phyloP scores from a whole-genome alignment of 2,113 vertebrate genomes.

The Rallus limicola region DNA sequence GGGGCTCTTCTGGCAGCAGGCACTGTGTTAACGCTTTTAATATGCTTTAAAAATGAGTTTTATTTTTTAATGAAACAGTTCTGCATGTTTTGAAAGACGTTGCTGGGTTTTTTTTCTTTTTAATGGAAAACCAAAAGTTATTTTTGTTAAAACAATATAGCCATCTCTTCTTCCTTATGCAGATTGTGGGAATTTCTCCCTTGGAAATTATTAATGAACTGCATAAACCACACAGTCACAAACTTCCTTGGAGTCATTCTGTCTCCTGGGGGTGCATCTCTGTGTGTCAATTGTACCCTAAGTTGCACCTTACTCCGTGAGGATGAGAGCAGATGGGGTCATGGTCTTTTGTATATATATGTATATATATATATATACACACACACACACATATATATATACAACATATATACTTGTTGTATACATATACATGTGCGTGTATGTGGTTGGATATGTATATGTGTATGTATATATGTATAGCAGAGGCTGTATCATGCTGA shows the following conservation, averaged over 20 bases:
- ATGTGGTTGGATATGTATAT: too few species aligned
- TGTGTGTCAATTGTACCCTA: background rate
- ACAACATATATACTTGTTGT: too few species aligned
- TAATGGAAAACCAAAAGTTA: background rate
- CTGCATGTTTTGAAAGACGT: background rate
- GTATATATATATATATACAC: too few species aligned
- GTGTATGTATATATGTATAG: too few species aligned
- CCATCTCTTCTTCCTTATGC: background rate
- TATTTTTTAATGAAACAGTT: background rate
- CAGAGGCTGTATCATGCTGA: background rate
- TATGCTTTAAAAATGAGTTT: background rate
- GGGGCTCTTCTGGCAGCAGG: constrained; percentile 32
- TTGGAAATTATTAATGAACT: background rate
- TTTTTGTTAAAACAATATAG: background rate
- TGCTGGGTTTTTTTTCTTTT: background rate
- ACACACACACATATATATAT: too few species aligned
- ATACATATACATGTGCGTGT: too few species aligned
- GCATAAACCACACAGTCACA: background rate
- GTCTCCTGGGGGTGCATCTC: background rate
- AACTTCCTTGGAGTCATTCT: background rate
- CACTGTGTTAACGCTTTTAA: background rate
- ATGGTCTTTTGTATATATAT: too few species aligned
- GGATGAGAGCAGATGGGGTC: background rate
- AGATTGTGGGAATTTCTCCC: background rate
- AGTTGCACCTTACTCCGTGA: background rate